Base-by-base conservation (phyloP, 2,888 invertebrate genomes). In the Hololepta plana region DNA sequence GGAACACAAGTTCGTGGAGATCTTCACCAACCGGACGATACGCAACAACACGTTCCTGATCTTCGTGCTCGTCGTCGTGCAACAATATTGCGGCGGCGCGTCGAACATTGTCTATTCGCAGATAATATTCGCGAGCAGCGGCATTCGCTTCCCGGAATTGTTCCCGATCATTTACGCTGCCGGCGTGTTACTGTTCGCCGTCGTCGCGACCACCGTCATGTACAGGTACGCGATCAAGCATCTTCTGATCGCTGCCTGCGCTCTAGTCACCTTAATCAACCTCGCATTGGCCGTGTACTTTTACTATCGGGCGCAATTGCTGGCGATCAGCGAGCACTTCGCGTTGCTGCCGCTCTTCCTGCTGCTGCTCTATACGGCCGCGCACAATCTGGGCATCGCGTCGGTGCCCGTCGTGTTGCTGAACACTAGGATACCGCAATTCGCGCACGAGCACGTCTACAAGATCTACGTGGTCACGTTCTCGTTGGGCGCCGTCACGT, bases 1-100 rank as follows among this genome's bases (percentile, higher is more conserved):
- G n/a, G n/a, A n/a, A n/a, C n/a, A n/a, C 15, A 19, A 35, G 20
- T 23, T 30, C 4, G 7, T 35, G 2, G 22, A 21, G 9, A 10
- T 21, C 8, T 10, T 21, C 8, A 26, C 23, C n/a, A 28, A 31
- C 24, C 23, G 23, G 10, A 26, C 29, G 3, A 37, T 28, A 17
- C 31, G 38, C 4, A 35, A 37, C n/a, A 26, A 24, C 3, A 23
- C 39, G n/a, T 15, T 38, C 5, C 7, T 40, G 7, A 32, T 38
- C n/a, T 34, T 36, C 23, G 13, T 40, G 7, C 23, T 39, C 4
- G 31, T 39, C 6, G 37, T 38, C 24, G 27, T 35, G 9, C 39
- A 39, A 23, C 39, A 39, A 29, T 39, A 38, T 20, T 31, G 33
- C 3, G 39, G 40, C 1, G 40, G 38, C 7, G 34, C 40, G 1